Conservation (phyloP, 2,797 vertebrate genomes). For the Macrochelys suwanniensis region DNA sequence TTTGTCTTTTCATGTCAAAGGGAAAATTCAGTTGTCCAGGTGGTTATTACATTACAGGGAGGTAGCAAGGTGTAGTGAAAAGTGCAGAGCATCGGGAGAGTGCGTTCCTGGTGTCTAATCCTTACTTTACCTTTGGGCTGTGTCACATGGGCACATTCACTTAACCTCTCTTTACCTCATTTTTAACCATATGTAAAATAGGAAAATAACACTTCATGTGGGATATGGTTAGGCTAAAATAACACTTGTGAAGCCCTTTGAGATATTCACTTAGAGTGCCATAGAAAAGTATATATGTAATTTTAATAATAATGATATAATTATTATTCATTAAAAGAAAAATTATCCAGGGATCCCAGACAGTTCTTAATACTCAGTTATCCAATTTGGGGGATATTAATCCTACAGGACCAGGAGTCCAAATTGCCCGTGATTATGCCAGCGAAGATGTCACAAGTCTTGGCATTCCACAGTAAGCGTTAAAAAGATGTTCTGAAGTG, state of each 20-base stretch:
- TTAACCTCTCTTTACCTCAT: neutral
- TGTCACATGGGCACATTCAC: neutral
- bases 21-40: neutral
- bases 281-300: neutral
- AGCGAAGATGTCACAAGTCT: neutral
- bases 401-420: neutral
- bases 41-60: neutral
- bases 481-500: neutral
- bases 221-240: neutral
- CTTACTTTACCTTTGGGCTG: neutral
- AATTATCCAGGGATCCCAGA: neutral
- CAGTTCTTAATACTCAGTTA: neutral
- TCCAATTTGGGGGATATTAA: conserved; percentile 14
- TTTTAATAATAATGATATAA: neutral
- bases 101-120: neutral
- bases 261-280: neutral
- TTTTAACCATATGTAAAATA: neutral
- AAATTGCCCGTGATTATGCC: conserved; percentile 16
- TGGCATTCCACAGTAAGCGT: neutral
- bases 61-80: neutral
- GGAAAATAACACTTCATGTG: neutral
- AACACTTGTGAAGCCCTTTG: neutral
- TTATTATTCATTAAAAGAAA: neutral
- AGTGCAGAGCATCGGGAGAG: neutral
- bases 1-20: neutral